phyloP scores from a whole-genome alignment of 2,888 invertebrate genomes.

The Eurytoma adleriae region DNA sequence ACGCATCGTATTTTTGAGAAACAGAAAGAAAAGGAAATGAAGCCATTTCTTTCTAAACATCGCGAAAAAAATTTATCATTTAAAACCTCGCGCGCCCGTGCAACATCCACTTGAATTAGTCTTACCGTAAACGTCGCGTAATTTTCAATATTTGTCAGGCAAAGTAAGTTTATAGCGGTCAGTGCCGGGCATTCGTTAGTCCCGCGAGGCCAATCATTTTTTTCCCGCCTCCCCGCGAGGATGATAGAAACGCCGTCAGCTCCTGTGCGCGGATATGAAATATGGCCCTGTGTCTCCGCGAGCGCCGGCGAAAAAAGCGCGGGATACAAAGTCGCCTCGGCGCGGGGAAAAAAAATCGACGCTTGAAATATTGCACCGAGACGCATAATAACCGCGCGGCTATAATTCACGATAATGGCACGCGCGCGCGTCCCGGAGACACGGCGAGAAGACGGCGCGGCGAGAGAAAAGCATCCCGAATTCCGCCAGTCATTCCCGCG shows the following conservation, averaged over 20 bases:
- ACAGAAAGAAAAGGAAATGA: no score
- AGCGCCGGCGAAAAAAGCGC: background rate
- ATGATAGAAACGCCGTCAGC: background rate
- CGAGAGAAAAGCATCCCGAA: conserved; percentile 24
- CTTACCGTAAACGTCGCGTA: no score
- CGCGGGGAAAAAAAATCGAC: conserved; percentile 1
- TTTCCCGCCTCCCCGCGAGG: no score
- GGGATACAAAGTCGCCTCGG: background rate
- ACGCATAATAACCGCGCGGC: background rate
- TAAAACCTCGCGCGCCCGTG: no score
- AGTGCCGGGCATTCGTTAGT: no score
- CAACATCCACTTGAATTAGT: no score
- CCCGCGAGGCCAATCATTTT: no score
- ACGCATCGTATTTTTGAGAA: no score
- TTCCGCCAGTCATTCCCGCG: conserved; percentile 31
- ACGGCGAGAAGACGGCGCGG: background rate
- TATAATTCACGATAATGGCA: conserved; percentile 29
- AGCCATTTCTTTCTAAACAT: no score
- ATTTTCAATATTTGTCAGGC: no score
- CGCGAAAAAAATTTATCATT: no score
- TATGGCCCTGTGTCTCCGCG: background rate
- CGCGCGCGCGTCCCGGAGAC: background rate
- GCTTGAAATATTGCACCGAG: background rate
- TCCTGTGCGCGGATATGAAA: background rate
- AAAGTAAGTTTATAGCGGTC: no score